Evolutionary conservation across 2,113 vertebrate genomes (phyloP), one percentile per base, ranked within the genome.

Genomic region (Merops nubicus): DNA sequence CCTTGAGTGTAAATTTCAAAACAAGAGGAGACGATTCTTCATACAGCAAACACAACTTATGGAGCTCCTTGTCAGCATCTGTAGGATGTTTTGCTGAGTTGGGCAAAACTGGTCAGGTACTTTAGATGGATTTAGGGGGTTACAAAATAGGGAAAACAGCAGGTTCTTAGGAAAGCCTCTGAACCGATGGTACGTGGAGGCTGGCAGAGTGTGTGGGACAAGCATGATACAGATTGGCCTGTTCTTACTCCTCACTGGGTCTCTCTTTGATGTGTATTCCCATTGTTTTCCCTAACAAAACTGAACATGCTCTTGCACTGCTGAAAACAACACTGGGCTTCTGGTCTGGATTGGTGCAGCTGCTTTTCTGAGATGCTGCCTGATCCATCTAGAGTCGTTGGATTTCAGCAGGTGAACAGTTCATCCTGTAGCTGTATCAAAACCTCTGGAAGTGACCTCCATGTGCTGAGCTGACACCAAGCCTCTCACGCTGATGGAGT

Each of bases 211-310:
- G 28, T 0, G 0, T 80, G 31, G 56, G 28, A 31, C 36, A 65
- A 51, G 26, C 0, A 0, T 64, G 34, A 2, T 12, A 2, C 0
- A 33, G 22, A 22, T 85, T 70, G 82, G 11, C 25, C 15, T 74
- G 17, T 64, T 79, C 0, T 0, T 26, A 20, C 5, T 68, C 48
- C 47, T 83, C 0, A 0, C 12, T 29, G 6, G 38, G 20, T 64
- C 8, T 42, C 38, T 84, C 1, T 45, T 60, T 89, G 29, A 33
- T 57, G 26, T 63, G 45, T 70, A 0, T 59, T 83, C 64, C 12
- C 64, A 0, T 34, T 56, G n/a, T 23, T 89, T 73, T 80, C n/a
- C 31, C 15, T 40, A 19, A 48, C n/a, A 83, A 86, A 91, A 60
- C 23, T 17, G 50, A 65, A 17, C 23, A 13, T 0, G 0, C 14